Percentiles rank a stretch among this genome's conserved stretches.
These are phyloP conservation scores for Megaceryle alcyon DNA, from an alignment of 2,797 vertebrate species.

Conservation along the genomic window DNA sequence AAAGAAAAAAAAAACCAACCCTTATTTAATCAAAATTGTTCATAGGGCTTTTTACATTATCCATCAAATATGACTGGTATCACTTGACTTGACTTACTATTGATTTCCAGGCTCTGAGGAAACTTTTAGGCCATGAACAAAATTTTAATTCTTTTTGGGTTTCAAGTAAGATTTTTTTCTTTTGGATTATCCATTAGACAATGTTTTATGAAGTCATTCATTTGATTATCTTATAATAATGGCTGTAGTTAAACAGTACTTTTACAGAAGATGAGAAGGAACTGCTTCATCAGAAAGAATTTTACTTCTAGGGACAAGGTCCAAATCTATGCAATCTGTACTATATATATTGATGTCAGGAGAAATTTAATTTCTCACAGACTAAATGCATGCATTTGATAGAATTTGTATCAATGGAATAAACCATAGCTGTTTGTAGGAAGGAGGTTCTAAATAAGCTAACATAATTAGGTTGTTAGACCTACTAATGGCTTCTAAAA, in stretches of 20 bases:
- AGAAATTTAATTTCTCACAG: background rate
- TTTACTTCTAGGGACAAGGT: background rate
- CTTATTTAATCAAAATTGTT: background rate
- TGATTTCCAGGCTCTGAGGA: slow-evolving; percentile 4
- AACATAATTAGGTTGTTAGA: background rate
- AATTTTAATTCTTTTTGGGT: background rate
- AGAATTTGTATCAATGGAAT: background rate
- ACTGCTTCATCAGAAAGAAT: background rate
- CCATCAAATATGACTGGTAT: background rate
- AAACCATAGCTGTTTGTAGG: background rate
- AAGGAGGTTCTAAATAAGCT: background rate
- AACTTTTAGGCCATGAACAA: background rate
- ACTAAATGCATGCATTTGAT: background rate
- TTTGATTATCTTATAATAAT: slow-evolving; percentile 5
- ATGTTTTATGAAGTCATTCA: background rate
- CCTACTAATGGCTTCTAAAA: background rate
- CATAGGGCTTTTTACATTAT: background rate
- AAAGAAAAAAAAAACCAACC: background rate
- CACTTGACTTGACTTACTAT: background rate
- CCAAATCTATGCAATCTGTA: background rate
- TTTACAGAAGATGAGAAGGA: slow-evolving; percentile 4
- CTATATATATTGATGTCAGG: background rate
- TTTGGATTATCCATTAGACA: background rate
- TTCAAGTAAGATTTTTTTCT: background rate
- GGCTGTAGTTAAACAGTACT: background rate